phyloP scores from a whole-genome alignment of 2,797 vertebrate genomes.

The Silurus lanzhouensis region DNA sequence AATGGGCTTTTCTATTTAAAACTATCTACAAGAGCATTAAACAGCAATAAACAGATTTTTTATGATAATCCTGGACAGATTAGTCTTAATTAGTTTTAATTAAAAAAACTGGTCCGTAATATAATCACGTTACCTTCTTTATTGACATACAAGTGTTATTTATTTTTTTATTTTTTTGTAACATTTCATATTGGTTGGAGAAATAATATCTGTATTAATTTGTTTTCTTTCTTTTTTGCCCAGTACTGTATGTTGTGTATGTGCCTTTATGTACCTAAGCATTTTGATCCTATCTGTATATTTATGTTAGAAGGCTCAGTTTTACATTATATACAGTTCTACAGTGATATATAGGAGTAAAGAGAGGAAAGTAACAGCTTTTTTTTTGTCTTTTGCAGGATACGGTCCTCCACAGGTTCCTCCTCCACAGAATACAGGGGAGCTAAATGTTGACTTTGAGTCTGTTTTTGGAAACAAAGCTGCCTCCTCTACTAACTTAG shows the following conservation, averaged over 20 bases:
- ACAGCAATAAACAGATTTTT: background rate
- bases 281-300: background rate
- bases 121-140: background rate
- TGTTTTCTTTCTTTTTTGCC: background rate
- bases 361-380: background rate
- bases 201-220: background rate
- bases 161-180: background rate
- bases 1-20: background rate
- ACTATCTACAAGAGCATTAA: background rate
- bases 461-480: slow-evolving; percentile 98
- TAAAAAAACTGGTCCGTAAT: no score
- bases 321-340: background rate
- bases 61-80: background rate
- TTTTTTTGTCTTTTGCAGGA: slow-evolving; percentile 72
- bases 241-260: background rate
- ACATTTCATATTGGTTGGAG: background rate
- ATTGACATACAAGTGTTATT: no score
- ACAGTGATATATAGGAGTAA: no score
- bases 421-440: slow-evolving; percentile 83
- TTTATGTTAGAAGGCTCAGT: background rate
- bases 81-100: no score
- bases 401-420: slow-evolving; percentile 87
- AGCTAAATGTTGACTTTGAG: slow-evolving; percentile 98
- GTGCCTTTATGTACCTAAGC: background rate
- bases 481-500: slow-evolving; percentile 80